These are phyloP conservation scores for Pristionchus japonicus DNA, from an alignment of 2,888 invertebrate genomes.

Conservation along the genomic window DNA sequence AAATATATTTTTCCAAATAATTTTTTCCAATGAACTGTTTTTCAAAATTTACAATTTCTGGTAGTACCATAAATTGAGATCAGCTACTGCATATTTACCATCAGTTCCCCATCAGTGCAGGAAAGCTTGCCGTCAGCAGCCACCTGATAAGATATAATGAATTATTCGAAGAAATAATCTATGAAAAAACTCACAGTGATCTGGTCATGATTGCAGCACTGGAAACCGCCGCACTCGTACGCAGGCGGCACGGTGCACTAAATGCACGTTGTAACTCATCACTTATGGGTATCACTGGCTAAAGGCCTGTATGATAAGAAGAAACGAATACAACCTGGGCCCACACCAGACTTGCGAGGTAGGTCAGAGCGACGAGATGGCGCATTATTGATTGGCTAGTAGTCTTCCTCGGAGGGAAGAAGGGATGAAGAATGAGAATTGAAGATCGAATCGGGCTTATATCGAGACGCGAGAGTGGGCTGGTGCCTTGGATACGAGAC, in stretches of 20 bases:
- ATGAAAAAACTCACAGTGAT: background rate
- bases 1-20: too few species aligned
- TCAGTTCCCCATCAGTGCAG: background rate
- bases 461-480: background rate
- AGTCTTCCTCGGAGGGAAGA: background rate
- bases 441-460: background rate
- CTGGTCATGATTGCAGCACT: background rate
- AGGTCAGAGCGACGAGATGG: background rate
- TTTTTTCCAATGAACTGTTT: background rate
- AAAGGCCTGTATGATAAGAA: too few species aligned
- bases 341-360: background rate
- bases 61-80: background rate
- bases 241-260: background rate
- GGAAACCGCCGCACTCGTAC: background rate
- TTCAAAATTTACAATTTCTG: background rate
- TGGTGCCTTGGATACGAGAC: background rate
- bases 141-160: background rate
- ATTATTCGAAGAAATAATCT: background rate
- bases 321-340: background rate
- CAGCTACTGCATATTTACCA: background rate
- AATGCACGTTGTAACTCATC: too few species aligned
- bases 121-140: background rate
- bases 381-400: background rate
- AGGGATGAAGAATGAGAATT: background rate
- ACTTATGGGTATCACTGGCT: too few species aligned